These are phyloP conservation scores for Apus apus DNA, from an alignment of 2,113 vertebrate genomes.

Conservation along the genomic window DNA sequence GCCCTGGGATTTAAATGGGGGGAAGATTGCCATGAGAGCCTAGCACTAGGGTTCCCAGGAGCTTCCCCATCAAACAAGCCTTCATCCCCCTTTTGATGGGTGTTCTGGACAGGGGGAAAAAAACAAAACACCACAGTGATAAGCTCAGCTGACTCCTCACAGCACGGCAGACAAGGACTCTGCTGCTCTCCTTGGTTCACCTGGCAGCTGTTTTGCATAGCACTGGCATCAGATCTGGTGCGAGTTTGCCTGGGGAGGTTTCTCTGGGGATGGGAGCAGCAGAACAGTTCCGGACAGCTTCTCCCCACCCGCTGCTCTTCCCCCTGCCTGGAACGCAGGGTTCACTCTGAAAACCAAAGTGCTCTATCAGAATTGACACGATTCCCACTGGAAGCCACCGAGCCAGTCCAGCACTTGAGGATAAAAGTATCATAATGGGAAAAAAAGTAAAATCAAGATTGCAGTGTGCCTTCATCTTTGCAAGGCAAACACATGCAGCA, in stretches of 20 bases:
- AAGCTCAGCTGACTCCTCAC: background rate
- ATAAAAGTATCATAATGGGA: background rate
- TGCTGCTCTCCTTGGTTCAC: conserved; percentile 49
- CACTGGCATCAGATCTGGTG: conserved; percentile 72
- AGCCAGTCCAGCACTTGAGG: background rate
- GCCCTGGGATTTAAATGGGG: background rate
- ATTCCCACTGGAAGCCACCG: background rate
- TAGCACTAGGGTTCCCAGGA: background rate
- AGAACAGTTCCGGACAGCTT: conserved; percentile 62
- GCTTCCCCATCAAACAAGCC: background rate
- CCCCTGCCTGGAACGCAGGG: background rate
- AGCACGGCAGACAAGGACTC: background rate
- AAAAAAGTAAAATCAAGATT: background rate
- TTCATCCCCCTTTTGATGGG: background rate
- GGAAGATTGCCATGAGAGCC: background rate
- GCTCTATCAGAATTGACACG: background rate
- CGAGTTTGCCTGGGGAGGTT: conserved; percentile 77
- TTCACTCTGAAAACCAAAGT: background rate
- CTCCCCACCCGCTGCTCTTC: background rate
- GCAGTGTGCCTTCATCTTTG: background rate
- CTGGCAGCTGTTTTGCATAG: conserved; percentile 74
- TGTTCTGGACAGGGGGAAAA: background rate
- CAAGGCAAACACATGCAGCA: background rate
- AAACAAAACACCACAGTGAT: background rate
- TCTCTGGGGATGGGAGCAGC: conserved; percentile 74